A percentile compares a stretch with the other conserved stretches of the same genome.
Conservation (phyloP, 1,140 invertebrate genomes). For the Anastrepha ludens region DNA sequence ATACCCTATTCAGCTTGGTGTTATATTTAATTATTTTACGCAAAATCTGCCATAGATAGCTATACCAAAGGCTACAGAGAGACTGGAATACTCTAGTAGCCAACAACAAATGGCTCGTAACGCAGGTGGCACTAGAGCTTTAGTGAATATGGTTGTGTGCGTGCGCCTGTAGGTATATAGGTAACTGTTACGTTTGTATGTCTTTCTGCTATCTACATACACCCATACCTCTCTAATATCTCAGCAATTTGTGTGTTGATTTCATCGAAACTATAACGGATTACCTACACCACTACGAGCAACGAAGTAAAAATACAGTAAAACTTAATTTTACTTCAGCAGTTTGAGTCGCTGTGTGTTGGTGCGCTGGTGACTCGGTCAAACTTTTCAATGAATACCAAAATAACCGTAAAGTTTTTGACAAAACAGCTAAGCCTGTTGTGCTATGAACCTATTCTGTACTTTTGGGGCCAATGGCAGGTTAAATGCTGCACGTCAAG, state of each 20-base stretch:
- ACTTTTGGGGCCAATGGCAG: neutral
- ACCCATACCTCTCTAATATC: no score
- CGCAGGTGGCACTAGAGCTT: no score
- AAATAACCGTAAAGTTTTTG: constrained; percentile 34
- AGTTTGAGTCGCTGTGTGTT: neutral
- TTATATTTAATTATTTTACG: constrained; percentile 35
- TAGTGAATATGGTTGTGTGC: neutral
- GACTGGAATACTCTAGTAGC: neutral
- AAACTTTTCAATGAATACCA: constrained; percentile 43
- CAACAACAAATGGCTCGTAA: no score
- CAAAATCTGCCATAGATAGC: no score
- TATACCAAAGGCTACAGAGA: neutral
- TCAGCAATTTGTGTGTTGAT: neutral
- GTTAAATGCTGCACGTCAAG: constrained; percentile 27
- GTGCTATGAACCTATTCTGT: neutral
- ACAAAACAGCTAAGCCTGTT: neutral
- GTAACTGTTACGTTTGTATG: neutral
- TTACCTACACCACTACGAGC: neutral
- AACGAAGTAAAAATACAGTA: neutral
- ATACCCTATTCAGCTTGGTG: constrained; percentile 31
- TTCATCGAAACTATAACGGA: neutral
- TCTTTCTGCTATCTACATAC: neutral
- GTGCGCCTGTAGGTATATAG: neutral
- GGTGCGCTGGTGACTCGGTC: constrained; percentile 11
- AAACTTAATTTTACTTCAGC: neutral